These are phyloP conservation scores for Hyla sarda DNA, from an alignment of 2,113 vertebrate species.

Conservation along the genomic window DNA sequence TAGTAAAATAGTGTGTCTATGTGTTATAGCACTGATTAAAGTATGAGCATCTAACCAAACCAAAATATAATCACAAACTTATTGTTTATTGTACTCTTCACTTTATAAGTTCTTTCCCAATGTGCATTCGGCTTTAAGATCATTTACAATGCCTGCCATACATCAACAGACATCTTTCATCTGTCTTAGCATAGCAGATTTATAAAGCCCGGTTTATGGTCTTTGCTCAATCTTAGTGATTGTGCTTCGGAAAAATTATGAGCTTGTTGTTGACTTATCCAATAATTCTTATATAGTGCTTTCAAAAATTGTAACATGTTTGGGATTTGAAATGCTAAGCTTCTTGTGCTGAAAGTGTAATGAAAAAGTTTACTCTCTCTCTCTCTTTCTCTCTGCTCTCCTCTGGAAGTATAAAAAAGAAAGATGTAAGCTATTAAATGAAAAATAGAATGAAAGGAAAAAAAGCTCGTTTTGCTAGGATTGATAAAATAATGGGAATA, in stretches of 20 bases:
- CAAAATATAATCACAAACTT: constrained; percentile 42
- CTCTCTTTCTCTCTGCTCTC: not conserved
- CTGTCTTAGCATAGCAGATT: constrained; percentile 58
- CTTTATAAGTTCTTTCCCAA: constrained; percentile 39
- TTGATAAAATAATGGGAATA: not conserved
- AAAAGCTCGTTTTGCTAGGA: not conserved
- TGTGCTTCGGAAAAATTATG: constrained; percentile 60
- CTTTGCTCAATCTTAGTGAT: constrained; percentile 58
- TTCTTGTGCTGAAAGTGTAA: constrained; percentile 54
- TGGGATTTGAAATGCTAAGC: constrained; percentile 58
- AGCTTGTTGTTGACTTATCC: constrained; percentile 59
- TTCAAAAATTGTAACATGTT: constrained; percentile 59
- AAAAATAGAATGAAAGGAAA: not conserved
- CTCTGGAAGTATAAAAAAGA: constrained; percentile 23
- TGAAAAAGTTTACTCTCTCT: constrained; percentile 52
- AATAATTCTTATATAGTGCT: constrained; percentile 61
- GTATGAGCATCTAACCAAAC: not conserved
- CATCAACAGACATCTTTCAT: constrained; percentile 56
- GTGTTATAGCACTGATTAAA: constrained; percentile 28
- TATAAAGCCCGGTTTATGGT: constrained; percentile 59
- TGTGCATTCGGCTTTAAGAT: constrained; percentile 54
- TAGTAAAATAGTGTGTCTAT: not conserved
- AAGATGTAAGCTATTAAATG: not conserved
- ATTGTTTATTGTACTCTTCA: constrained; percentile 34
- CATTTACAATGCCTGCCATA: constrained; percentile 53